Percentiles rank a stretch among this genome's conserved stretches.
Conservation (phyloP, 2,797 vertebrate genomes). For the Eulemur coronatus region DNA sequence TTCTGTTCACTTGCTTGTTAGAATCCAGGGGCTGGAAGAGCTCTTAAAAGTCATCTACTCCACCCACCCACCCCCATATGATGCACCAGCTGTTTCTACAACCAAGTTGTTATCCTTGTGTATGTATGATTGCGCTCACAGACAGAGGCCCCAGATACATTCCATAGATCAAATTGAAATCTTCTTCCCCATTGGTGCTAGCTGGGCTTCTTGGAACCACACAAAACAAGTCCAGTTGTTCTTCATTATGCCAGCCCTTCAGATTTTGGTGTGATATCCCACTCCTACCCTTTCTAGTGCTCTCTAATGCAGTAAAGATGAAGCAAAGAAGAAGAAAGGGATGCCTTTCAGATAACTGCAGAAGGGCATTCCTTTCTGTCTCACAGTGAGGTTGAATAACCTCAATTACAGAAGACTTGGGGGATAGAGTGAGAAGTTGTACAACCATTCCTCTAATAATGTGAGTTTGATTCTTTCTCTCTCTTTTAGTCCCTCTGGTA, state of each 20-base stretch:
- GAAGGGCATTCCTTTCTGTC: neutral
- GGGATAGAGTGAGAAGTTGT: neutral
- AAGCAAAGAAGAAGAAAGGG: slow-evolving; percentile 11
- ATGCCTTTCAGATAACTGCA: neutral
- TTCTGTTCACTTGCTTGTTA: slow-evolving; percentile 40
- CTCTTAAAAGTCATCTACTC: slow-evolving; percentile 60
- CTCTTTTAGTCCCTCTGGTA: neutral
- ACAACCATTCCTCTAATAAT: neutral
- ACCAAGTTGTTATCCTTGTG: slow-evolving; percentile 26
- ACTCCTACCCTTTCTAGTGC: neutral
- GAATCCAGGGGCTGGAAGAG: slow-evolving; percentile 47
- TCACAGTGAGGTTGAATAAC: neutral
- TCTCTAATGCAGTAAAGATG: neutral
- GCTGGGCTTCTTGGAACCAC: neutral
- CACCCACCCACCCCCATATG: slow-evolving; percentile 55
- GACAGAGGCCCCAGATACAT: neutral
- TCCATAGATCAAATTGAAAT: neutral
- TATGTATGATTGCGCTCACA: neutral
- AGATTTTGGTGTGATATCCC: neutral
- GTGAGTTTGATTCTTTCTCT: neutral
- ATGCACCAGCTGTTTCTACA: slow-evolving; percentile 63
- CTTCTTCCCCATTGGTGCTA: neutral
- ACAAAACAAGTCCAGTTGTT: neutral
- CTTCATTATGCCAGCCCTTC: neutral
- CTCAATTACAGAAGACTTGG: neutral